phyloP scores from a whole-genome alignment of 2,113 vertebrate genomes.

The Charina bottae region DNA sequence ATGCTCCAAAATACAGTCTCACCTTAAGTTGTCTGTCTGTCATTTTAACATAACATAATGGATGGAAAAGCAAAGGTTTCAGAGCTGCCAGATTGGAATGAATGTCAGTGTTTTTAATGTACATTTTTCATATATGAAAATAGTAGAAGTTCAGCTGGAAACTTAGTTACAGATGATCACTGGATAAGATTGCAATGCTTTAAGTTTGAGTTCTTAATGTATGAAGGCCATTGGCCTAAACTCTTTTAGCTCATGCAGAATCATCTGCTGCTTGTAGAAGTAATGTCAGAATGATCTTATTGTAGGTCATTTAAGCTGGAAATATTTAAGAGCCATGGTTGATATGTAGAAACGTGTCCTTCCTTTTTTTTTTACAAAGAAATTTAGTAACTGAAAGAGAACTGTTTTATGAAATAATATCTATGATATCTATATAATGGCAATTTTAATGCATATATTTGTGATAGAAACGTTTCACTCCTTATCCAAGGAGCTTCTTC shows the following conservation, averaged over 20 bases:
- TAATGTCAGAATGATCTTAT: constrained; percentile 10
- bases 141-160: not conserved
- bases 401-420: not conserved
- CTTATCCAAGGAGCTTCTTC: no score
- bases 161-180: not conserved
- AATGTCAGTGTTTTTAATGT: not conserved
- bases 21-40: not conserved
- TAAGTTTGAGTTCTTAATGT: not conserved
- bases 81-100: not conserved
- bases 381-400: constrained; percentile 23
- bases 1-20: not conserved
- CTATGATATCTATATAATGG: not conserved
- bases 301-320: constrained; percentile 35
- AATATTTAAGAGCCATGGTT: constrained; percentile 53
- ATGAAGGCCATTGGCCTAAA: not conserved
- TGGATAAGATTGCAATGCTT: not conserved
- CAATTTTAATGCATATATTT: not conserved
- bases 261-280: not conserved
- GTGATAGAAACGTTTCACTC: no score
- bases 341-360: not conserved
- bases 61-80: not conserved
- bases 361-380: not conserved
- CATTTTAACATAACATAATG: not conserved
- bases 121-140: not conserved
- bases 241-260: constrained; percentile 16